Conservation (phyloP, 2,888 invertebrate species). For the Hirtodrosophila alboralis region DNA sequence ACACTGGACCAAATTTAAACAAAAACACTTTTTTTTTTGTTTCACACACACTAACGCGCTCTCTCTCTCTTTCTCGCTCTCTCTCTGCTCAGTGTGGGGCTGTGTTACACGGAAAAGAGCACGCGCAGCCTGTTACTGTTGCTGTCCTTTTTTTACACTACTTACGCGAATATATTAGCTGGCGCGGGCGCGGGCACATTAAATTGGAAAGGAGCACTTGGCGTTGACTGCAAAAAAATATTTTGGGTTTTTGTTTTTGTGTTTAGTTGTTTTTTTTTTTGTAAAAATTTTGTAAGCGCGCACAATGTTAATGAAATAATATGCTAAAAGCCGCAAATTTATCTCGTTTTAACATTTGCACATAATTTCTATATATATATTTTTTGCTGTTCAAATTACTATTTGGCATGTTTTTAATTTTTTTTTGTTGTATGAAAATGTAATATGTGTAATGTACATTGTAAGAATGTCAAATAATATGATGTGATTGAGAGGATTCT, state of each 20-base stretch:
- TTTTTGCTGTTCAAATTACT: constrained; percentile 18
- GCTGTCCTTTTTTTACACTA: constrained; percentile 54
- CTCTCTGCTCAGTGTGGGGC: constrained; percentile 23
- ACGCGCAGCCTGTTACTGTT: constrained; percentile 2
- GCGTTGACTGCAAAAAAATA: constrained; percentile 82
- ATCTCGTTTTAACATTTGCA: constrained; percentile 8
- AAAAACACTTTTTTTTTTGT: constrained; percentile 12
- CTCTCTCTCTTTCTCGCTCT: constrained; percentile 11
- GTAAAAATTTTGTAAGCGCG: constrained; percentile 19
- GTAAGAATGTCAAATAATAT: background rate
- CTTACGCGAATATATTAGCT: constrained; percentile 84
- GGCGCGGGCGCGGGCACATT: constrained; percentile 80
- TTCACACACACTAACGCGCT: constrained; percentile 12
- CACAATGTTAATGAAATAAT: constrained; percentile 8
- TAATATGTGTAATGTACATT: background rate
- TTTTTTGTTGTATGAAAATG: constrained; percentile 1
- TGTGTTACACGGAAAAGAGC: constrained; percentile 6
- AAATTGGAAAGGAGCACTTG: constrained; percentile 83
- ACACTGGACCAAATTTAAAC: constrained; percentile 35
- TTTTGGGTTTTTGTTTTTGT: constrained; percentile 56
- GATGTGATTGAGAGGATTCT: too few relatives aligned
- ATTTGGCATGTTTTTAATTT: background rate
- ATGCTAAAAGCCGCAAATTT: constrained; percentile 6
- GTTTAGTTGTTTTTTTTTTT: constrained; percentile 8
- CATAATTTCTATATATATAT: too few relatives aligned